Conservation (phyloP, 2,797 vertebrate genomes). For the Kryptolebias ocellatus region DNA sequence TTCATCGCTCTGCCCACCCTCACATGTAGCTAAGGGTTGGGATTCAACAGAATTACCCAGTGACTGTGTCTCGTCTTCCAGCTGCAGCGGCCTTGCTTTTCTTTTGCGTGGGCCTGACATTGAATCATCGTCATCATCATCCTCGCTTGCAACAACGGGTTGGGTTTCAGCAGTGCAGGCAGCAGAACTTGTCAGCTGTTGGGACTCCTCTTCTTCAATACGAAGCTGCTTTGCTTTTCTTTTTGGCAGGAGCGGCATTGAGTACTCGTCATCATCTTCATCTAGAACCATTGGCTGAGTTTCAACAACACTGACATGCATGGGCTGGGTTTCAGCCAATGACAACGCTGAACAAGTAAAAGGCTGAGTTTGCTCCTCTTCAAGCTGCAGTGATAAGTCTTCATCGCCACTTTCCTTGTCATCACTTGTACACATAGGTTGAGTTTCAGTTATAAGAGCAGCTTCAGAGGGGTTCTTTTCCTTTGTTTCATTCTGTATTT, state of each 20-base stretch:
- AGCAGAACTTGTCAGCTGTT: not conserved
- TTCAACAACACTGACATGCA: slow-evolving; percentile 16
- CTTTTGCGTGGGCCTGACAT: slow-evolving; percentile 22
- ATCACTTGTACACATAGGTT: slow-evolving; percentile 45
- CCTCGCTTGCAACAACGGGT: slow-evolving; percentile 27
- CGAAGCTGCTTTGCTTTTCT: slow-evolving; percentile 15
- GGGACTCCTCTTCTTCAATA: slow-evolving; percentile 33
- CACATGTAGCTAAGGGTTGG: slow-evolving; percentile 26
- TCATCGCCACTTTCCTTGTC: slow-evolving; percentile 51
- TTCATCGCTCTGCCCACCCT: slow-evolving; percentile 35
- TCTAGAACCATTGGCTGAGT: slow-evolving; percentile 29
- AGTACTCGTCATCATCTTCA: slow-evolving; percentile 26
- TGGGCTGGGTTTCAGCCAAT: slow-evolving; percentile 41
- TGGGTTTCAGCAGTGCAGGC: slow-evolving; percentile 29
- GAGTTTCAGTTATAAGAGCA: slow-evolving; percentile 46
- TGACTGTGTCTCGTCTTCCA: slow-evolving; percentile 30
- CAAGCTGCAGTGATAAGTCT: not conserved
- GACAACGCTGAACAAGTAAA: not conserved
- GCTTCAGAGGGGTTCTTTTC: slow-evolving; percentile 1
- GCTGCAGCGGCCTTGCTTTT: slow-evolving; percentile 26
- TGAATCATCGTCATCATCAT: slow-evolving; percentile 21
- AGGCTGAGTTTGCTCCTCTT: slow-evolving; percentile 35
- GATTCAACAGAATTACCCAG: slow-evolving; percentile 36
- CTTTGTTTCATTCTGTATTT: slow-evolving; percentile 19
- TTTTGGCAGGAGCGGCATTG: not conserved